phyloP scores from a whole-genome alignment of 2,888 invertebrate genomes.

The Temnothorax ravouxi region DNA sequence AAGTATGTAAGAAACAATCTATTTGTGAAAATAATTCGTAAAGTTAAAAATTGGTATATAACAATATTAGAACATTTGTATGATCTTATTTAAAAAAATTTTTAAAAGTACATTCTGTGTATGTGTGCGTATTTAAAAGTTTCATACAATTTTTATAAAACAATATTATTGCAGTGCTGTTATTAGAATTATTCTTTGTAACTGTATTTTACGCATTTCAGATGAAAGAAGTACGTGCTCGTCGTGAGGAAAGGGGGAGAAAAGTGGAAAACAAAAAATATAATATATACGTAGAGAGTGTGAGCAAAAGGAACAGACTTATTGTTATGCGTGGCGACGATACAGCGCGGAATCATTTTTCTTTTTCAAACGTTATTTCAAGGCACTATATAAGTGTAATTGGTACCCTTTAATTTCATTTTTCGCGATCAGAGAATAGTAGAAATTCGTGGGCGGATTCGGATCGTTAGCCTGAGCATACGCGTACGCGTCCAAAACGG shows the following conservation, averaged over 20 bases:
- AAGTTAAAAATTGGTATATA: not conserved
- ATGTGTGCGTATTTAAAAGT: not conserved
- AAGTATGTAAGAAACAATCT: not conserved
- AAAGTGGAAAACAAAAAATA: not conserved
- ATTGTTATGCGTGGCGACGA: conserved; percentile 41
- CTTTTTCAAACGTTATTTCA: not conserved
- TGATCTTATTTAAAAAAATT: not conserved
- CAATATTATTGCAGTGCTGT: not conserved
- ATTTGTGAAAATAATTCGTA: not conserved
- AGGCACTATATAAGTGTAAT: not conserved
- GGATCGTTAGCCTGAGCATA: not conserved
- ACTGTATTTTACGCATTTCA: not conserved
- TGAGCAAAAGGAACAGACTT: conserved; percentile 1
- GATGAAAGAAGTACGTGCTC: conserved; percentile 18
- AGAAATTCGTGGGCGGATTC: conserved; percentile 4
- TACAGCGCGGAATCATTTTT: conserved; percentile 16
- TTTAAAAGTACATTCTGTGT: not conserved
- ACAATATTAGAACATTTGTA: not conserved
- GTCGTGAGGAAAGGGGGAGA: not conserved
- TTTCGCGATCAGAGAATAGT: not conserved
- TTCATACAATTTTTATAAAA: conserved; percentile 6
- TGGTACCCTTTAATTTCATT: conserved; percentile 38
- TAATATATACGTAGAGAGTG: not conserved
- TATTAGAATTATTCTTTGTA: conserved; percentile 21
- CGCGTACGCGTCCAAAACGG: not conserved